Conservation (phyloP, 2,888 invertebrate genomes). For the Drosophila paucipuncta region DNA sequence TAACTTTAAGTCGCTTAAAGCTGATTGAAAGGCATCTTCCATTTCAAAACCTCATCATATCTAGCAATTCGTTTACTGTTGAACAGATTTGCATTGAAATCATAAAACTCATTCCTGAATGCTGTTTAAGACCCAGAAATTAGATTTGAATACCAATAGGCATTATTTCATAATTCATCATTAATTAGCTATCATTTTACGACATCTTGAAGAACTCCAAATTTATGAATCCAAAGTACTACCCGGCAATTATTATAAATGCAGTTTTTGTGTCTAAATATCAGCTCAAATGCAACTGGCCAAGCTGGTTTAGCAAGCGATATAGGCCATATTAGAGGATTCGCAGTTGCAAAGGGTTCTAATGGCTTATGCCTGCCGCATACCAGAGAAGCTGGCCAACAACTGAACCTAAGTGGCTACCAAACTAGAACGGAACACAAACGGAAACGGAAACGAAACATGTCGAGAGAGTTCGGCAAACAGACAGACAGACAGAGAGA, state of each 20-base stretch:
- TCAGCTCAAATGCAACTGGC: background rate
- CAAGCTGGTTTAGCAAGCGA: background rate
- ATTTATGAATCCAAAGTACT: background rate
- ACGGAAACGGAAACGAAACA: conserved; percentile 32
- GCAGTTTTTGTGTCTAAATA: background rate
- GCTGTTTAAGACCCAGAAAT: background rate
- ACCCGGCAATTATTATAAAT: background rate
- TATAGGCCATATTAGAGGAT: conserved; percentile 2
- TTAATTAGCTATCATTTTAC: background rate
- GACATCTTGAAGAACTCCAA: background rate
- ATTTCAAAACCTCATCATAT: background rate
- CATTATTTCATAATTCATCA: background rate
- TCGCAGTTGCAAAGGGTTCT: background rate
- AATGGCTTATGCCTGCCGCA: conserved; percentile 27
- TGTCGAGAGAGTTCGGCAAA: background rate
- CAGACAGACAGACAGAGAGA: background rate
- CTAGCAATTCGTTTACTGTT: background rate
- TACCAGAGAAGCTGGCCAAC: conserved; percentile 35
- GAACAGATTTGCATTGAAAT: background rate
- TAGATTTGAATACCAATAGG: background rate
- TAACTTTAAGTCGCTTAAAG: background rate
- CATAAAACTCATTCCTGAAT: background rate
- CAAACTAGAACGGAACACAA: conserved; percentile 16
- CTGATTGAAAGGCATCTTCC: background rate
- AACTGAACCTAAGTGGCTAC: conserved; percentile 34